These are phyloP conservation scores for Chrysoperla carnea DNA, from an alignment of 1,140 invertebrate genomes.

Conservation along the genomic window DNA sequence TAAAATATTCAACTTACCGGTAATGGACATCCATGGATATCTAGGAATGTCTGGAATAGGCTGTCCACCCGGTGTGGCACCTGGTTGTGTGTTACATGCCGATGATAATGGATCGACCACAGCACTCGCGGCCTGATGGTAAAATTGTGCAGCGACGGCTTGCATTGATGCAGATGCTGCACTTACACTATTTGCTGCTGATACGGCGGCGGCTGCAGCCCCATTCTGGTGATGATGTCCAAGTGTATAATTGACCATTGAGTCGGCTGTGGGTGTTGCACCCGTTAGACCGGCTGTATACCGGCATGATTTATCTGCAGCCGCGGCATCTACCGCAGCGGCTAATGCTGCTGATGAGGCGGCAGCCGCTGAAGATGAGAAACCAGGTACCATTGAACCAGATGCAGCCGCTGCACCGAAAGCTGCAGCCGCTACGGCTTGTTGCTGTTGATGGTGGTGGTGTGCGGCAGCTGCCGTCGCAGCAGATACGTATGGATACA, in stretches of 20 bases:
- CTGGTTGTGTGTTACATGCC: constrained; percentile 36
- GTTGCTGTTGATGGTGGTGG: constrained; percentile 48
- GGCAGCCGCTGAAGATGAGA: constrained; percentile 27
- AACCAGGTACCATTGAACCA: constrained; percentile 46
- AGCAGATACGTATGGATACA: constrained; percentile 50
- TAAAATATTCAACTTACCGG: constrained; percentile 50
- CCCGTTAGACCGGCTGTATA: constrained; percentile 48
- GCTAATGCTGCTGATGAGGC: constrained; percentile 34
- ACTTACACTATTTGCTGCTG: constrained; percentile 30
- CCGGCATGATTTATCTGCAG: constrained; percentile 56
- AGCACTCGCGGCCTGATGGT: constrained; percentile 59
- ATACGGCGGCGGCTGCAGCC: constrained; percentile 35
- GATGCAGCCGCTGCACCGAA: constrained; percentile 37
- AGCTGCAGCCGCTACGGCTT: constrained; percentile 45
- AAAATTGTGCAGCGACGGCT: constrained; percentile 71
- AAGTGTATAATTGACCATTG: constrained; percentile 64
- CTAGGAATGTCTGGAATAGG: constrained; percentile 70
- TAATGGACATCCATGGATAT: constrained; percentile 95
- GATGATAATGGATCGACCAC: constrained; percentile 44
- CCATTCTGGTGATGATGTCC: constrained; percentile 59
- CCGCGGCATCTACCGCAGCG: constrained; percentile 37
- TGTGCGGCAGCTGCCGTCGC: constrained; percentile 48
- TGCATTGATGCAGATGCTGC: constrained; percentile 55
- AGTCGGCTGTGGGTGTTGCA: constrained; percentile 43
- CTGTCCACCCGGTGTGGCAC: constrained; percentile 43